phyloP scores from a whole-genome alignment of 2,797 vertebrate species.

The Sylvilagus floridanus region DNA sequence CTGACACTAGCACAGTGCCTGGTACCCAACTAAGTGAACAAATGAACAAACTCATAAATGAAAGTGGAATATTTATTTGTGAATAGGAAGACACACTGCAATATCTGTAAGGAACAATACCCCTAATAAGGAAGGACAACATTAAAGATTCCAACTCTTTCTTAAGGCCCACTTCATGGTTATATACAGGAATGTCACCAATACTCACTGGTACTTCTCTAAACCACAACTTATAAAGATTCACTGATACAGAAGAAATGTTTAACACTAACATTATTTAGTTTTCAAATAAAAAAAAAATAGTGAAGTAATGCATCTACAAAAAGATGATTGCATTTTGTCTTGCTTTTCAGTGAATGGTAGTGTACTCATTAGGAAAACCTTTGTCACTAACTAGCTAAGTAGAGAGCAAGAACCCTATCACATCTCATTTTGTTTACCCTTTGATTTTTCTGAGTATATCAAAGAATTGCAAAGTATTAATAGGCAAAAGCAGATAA shows the following conservation, averaged over 20 bases:
- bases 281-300: neutral
- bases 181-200: neutral
- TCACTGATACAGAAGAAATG: neutral
- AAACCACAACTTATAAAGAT: neutral
- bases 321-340: neutral
- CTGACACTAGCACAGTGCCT: neutral
- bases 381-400: neutral
- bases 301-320: neutral
- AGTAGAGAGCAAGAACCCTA: neutral
- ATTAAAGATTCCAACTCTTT: constrained; percentile 47
- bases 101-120: constrained; percentile 31
- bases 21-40: neutral
- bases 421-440: neutral
- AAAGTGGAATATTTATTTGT: neutral
- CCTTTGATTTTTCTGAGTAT: neutral
- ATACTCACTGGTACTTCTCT: neutral
- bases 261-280: neutral
- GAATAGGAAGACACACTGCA: neutral
- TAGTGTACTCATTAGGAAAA: neutral
- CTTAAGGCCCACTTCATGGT: neutral
- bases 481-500: neutral
- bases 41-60: neutral
- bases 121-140: neutral
- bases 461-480: neutral
- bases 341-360: neutral